Evolutionary conservation across 2,888 invertebrate species (phyloP).

Genomic region (Nudaria mundana): DNA sequence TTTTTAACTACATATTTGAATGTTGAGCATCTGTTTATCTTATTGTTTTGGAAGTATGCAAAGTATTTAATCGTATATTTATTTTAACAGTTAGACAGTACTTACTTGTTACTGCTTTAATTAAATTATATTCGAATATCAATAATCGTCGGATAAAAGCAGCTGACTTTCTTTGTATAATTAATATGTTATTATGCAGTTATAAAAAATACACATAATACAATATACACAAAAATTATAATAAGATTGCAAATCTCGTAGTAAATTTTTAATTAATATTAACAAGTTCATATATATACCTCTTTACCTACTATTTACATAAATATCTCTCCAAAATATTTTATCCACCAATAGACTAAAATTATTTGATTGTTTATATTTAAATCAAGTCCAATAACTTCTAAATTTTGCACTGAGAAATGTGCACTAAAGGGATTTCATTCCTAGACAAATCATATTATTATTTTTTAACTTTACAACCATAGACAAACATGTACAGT

Average conservation of each 20-base stretch:
- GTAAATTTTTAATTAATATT: constrained; percentile 58
- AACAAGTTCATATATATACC: constrained; percentile 66
- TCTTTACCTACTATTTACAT: constrained; percentile 64
- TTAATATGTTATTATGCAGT: constrained; percentile 27
- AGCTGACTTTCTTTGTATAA: constrained; percentile 13
- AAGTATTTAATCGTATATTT: constrained; percentile 14
- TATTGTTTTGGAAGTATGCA: constrained; percentile 14
- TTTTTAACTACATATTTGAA: constrained; percentile 18
- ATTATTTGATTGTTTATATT: constrained; percentile 21
- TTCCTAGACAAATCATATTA: too few relatives aligned
- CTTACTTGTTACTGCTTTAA: constrained; percentile 19
- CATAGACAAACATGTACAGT: too few relatives aligned
- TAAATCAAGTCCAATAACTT: constrained; percentile 27
- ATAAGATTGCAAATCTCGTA: constrained; percentile 42
- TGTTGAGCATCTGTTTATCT: constrained; percentile 32
- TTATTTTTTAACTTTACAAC: constrained; percentile 18
- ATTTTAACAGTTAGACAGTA: constrained; percentile 18
- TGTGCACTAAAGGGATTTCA: constrained; percentile 32
- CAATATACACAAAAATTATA: constrained; percentile 21
- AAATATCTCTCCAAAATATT: constrained; percentile 68
- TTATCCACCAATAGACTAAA: constrained; percentile 47
- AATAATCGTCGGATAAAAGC: constrained; percentile 28
- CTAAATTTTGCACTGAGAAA: constrained; percentile 29
- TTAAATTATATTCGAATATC: constrained; percentile 19
- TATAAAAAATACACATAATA: constrained; percentile 36